phyloP scores from a whole-genome alignment of 2,113 vertebrate species.

The Anas platyrhynchos region DNA sequence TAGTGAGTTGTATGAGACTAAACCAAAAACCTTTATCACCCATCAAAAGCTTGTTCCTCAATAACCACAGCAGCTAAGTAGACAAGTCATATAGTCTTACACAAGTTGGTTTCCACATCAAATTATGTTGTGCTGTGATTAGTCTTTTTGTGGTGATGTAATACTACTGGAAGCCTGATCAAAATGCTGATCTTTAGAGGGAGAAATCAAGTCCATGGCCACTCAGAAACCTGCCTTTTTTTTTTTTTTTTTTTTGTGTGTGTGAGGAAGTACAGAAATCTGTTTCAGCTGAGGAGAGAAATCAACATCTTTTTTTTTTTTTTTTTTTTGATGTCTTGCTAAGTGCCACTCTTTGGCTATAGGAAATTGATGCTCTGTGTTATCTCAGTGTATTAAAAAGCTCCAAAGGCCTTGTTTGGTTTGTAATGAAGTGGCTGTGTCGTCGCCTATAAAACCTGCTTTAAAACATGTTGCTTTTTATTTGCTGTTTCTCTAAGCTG shows the following conservation, averaged over 20 bases:
- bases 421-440: not conserved
- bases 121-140: not conserved
- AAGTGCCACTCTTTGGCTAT: not conserved
- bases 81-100: not conserved
- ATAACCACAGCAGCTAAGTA: not conserved
- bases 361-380: not conserved
- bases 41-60: not conserved
- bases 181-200: not conserved
- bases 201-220: not conserved
- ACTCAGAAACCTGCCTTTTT: not conserved
- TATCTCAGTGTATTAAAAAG: not conserved
- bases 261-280: not conserved
- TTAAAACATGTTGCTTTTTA: not conserved
- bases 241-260: not conserved
- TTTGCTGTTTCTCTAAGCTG: not conserved
- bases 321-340: not conserved
- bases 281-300: not conserved
- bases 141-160: not conserved
- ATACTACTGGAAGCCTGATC: not conserved
- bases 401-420: not conserved
- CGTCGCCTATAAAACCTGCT: not conserved
- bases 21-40: not conserved
- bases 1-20: not conserved
- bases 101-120: not conserved
- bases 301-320: too few relatives aligned